Percentiles rank a stretch among this genome's conserved stretches.
Conservation (phyloP, 2,113 vertebrate genomes). For the Melanocharis versteri region DNA sequence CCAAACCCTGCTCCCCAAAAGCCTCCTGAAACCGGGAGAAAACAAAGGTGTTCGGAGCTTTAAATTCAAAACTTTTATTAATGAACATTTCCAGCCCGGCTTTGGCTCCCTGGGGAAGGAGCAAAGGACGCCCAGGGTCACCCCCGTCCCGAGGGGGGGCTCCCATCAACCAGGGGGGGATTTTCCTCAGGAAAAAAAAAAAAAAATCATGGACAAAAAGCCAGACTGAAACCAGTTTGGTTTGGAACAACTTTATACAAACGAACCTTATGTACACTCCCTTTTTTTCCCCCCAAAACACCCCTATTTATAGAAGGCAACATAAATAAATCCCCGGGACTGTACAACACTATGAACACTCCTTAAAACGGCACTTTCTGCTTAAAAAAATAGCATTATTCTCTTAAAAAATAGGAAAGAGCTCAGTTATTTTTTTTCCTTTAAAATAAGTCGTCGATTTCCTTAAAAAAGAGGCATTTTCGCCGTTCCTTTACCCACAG, state of each 20-base stretch:
- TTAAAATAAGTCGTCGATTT: not conserved
- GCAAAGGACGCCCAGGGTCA: not conserved
- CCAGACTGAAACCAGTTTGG: not conserved
- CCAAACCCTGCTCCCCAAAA: not conserved
- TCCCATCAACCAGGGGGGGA: not conserved
- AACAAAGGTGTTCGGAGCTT: not conserved
- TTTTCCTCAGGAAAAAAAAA: not conserved
- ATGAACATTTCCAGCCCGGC: constrained; percentile 49
- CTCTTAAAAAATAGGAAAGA: constrained; percentile 56
- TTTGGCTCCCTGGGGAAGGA: constrained; percentile 44
- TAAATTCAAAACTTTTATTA: constrained; percentile 59
- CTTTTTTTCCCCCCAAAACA: not conserved
- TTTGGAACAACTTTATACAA: constrained; percentile 60
- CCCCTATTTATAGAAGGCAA: constrained; percentile 63
- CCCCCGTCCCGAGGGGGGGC: not conserved
- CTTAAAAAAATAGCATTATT: constrained; percentile 60
- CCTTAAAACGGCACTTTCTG: constrained; percentile 26
- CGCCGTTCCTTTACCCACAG: not conserved
- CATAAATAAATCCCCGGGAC: constrained; percentile 66
- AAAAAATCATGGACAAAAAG: not conserved
- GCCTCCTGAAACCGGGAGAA: not conserved
- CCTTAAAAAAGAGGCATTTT: constrained; percentile 31
- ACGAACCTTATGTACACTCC: constrained; percentile 57
- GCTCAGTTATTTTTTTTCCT: not conserved
- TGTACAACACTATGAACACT: constrained; percentile 60